These are phyloP conservation scores for Ariopsis seemanni DNA, from an alignment of 2,113 vertebrate species.

Conservation along the genomic window DNA sequence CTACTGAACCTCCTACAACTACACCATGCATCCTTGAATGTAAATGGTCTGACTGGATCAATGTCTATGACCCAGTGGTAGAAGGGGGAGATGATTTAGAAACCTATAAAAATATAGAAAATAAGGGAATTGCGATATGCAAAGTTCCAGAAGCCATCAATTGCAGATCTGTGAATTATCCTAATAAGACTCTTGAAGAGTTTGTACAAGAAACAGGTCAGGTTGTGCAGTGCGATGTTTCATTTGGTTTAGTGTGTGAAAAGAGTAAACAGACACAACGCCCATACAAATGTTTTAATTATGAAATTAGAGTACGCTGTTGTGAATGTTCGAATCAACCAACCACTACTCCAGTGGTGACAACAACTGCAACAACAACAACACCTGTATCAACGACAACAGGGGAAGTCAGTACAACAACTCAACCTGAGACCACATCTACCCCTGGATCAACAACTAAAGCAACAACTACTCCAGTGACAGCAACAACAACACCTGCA, in stretches of 20 bases:
- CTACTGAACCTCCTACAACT: background rate
- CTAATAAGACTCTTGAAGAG: slow-evolving; percentile 31
- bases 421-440: background rate
- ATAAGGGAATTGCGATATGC: slow-evolving; percentile 44
- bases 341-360: too few relatives aligned
- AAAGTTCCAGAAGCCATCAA: slow-evolving; percentile 45
- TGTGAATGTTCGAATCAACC: slow-evolving; percentile 40
- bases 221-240: slow-evolving; percentile 52
- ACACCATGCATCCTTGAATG: slow-evolving; percentile 41
- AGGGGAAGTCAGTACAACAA: background rate
- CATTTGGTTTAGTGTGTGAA: slow-evolving; percentile 53
- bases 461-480: too few relatives aligned
- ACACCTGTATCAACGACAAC: background rate
- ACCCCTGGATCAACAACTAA: too few relatives aligned
- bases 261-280: background rate
- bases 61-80: slow-evolving; percentile 22
- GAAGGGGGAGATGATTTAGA: slow-evolving; percentile 40
- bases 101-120: slow-evolving; percentile 55
- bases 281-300: slow-evolving; percentile 56
- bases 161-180: slow-evolving; percentile 28
- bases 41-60: slow-evolving; percentile 57
- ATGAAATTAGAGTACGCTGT: slow-evolving; percentile 53
- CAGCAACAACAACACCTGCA: too few relatives aligned
- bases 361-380: background rate
- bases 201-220: background rate